A percentile compares a stretch with the other conserved stretches of the same genome.
These are phyloP conservation scores for Zaprionus africanus DNA, from an alignment of 1,140 invertebrate genomes.

Conservation along the genomic window DNA sequence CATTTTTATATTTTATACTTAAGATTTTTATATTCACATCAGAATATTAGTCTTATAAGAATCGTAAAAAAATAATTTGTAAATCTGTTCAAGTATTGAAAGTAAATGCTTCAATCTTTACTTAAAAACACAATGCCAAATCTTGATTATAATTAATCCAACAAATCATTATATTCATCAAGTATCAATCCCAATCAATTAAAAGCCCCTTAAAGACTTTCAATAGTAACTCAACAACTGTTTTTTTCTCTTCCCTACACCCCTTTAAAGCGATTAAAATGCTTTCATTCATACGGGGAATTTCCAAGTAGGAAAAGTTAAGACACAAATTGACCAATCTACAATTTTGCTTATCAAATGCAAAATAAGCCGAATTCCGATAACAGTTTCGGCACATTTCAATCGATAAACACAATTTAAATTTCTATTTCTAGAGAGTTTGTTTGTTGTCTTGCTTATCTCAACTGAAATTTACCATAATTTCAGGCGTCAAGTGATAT, in stretches of 20 bases:
- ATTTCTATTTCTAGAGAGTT: neutral
- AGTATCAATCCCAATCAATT: neutral
- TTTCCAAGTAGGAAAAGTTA: slow-evolving; percentile 24
- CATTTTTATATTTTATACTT: no score
- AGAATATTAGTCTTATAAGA: no score
- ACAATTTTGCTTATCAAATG: slow-evolving; percentile 35
- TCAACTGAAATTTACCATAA: slow-evolving; percentile 48
- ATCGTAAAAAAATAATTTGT: no score
- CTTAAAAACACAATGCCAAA: no score
- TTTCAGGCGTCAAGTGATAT: slow-evolving; percentile 34
- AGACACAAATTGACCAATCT: slow-evolving; percentile 49
- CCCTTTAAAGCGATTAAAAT: neutral
- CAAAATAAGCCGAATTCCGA: slow-evolving; percentile 27
- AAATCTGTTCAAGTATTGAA: no score
- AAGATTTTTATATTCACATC: no score
- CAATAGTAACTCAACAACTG: neutral
- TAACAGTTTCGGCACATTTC: slow-evolving; percentile 1
- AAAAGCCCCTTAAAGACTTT: neutral
- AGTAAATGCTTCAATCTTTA: no score
- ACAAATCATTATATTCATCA: neutral
- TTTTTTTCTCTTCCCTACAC: neutral
- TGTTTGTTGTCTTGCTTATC: slow-evolving; percentile 35
- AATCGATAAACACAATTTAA: slow-evolving; percentile 33
- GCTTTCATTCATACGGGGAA: slow-evolving; percentile 25
- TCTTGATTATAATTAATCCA: no score